Base-by-base conservation (phyloP, 92 coral and sea anemone genomes). In the Hydrozoanthus gracilis region DNA sequence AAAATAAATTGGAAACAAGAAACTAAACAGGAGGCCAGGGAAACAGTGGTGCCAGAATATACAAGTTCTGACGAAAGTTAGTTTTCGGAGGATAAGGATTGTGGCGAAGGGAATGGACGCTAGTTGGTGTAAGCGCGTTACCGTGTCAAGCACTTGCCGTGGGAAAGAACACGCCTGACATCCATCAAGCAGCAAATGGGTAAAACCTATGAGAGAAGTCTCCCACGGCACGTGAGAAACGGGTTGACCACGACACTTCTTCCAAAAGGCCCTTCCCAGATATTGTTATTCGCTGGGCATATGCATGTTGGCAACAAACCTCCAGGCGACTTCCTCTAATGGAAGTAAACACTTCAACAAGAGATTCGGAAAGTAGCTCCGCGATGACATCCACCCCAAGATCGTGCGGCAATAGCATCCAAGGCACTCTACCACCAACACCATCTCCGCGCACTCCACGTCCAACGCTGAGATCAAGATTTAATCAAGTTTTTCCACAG, bases 21-120 rank as follows among this genome's bases (percentile, higher is more conserved):
- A 44, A 65, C 73, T 18, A 87, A 87, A 67, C 65, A 15, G 20
- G 90, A 87, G 44, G 79, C 80, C 7, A 20, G 56, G 67, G 77
- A 67, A 9, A 86, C 69, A 51, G 70, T 87, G 51, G 68, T 82
- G 14, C 69, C 76, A 16, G 79, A 87, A 8, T 87, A 87, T 66
- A 87, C 90, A 27, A 87, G 91, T 60, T 82, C 87, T 3, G 91
- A 88, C 27, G 91, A 88, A 55, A 88, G 76, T 44, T 71, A n/a
- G n/a, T 82, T 78, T 46, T 65, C 86, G 7, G 71, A 68, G 8
- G 73, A 68, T 18, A 76, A 83, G 27, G 71, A 88, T 65, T 71
- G 54, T 12, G 83, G 49, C 14, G 83, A 68, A 18, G 79, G 66
- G 16, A 16, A 79, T 47, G 83, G 55, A 27, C 44, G 13, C 8